Conservation (phyloP, 2,888 invertebrate genomes). For the Monochamus alternatus region DNA sequence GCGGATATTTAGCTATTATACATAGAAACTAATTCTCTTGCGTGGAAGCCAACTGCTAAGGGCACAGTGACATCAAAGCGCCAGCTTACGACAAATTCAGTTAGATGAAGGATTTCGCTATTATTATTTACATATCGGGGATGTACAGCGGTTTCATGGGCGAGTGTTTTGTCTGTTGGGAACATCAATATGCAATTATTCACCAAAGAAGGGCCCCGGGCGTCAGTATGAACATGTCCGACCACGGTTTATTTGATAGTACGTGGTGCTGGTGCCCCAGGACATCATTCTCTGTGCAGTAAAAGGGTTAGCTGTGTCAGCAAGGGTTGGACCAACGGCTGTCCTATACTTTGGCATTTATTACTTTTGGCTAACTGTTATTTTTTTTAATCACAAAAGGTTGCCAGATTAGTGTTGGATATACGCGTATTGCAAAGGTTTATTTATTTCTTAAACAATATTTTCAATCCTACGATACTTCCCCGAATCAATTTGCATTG, state of each 20-base stretch:
- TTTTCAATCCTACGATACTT: too few relatives aligned
- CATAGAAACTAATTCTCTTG: neutral
- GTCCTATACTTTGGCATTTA: neutral
- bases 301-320: neutral
- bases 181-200: slow-evolving; percentile 59
- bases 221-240: slow-evolving; percentile 43
- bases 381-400: too few relatives aligned
- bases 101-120: slow-evolving; percentile 56
- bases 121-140: slow-evolving; percentile 55
- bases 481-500: too few relatives aligned
- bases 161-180: slow-evolving; percentile 54
- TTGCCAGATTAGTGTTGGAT: too few relatives aligned
- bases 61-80: neutral
- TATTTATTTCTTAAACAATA: too few relatives aligned
- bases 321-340: neutral
- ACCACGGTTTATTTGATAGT: neutral
- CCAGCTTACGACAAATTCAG: slow-evolving; percentile 3
- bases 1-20: neutral
- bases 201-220: slow-evolving; percentile 44
- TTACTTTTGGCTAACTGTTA: neutral
- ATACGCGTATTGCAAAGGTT: too few relatives aligned
- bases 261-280: neutral
- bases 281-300: neutral
- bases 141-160: slow-evolving; percentile 43
- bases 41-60: neutral